Conservation (phyloP, 2,888 invertebrate genomes). For the Dioctria rufipes region DNA sequence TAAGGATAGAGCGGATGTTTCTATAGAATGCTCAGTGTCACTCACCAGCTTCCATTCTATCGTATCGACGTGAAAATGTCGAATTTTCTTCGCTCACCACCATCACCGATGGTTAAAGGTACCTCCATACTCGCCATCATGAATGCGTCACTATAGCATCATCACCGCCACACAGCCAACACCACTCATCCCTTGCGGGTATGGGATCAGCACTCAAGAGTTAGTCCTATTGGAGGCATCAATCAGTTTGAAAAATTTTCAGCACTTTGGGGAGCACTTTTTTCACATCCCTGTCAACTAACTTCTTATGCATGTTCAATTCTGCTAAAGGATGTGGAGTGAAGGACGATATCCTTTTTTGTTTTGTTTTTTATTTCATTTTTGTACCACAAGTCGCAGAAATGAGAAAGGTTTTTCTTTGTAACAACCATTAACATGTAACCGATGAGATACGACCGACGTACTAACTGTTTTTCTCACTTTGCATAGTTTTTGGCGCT, state of each 20-base stretch:
- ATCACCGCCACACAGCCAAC: background rate
- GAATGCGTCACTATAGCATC: slow-evolving; percentile 3
- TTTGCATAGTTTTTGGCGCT: slow-evolving; percentile 9
- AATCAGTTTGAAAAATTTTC: slow-evolving; percentile 53
- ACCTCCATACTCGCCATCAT: slow-evolving; percentile 2
- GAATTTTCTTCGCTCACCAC: slow-evolving; percentile 24
- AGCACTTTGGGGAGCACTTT: slow-evolving; percentile 34
- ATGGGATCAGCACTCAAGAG: slow-evolving; percentile 42
- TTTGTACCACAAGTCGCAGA: too few relatives aligned
- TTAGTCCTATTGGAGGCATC: slow-evolving; percentile 45
- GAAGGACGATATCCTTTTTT: background rate
- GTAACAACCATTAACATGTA: too few relatives aligned
- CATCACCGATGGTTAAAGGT: slow-evolving; percentile 7
- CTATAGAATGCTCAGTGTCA: slow-evolving; percentile 30
- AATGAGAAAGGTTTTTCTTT: too few relatives aligned
- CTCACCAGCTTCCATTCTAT: background rate
- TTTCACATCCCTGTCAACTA: background rate
- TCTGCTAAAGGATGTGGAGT: background rate
- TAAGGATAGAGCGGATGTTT: slow-evolving; percentile 9
- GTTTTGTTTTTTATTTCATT: too few relatives aligned
- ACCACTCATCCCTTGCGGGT: slow-evolving; percentile 12
- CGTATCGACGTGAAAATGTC: slow-evolving; percentile 40
- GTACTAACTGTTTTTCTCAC: background rate
- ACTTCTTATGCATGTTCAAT: slow-evolving; percentile 23
- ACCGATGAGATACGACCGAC: too few relatives aligned